Percentiles rank a stretch among this genome's conserved stretches.
phyloP scores from a whole-genome alignment of 2,113 vertebrate species.

The Burhinus oedicnemus region DNA sequence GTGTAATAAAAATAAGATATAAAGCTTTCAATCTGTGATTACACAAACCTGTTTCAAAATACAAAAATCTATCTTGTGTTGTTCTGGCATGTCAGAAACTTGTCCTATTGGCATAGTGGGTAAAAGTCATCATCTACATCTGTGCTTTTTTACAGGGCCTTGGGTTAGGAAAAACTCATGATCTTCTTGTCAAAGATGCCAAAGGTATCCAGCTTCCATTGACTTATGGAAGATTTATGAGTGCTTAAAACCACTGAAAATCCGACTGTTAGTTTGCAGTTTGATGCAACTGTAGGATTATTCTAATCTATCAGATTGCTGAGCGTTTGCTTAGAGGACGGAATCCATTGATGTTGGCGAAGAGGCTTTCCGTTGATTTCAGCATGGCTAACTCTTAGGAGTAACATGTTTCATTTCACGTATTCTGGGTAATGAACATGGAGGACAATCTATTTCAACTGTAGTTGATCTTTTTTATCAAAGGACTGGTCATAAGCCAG shows the following conservation, averaged over 20 bases:
- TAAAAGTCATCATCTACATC: accelerated
- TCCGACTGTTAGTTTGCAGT: background rate
- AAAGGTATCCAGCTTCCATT: background rate
- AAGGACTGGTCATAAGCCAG: background rate
- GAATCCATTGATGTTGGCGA: background rate
- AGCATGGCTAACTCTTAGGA: background rate
- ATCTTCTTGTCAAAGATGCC: background rate
- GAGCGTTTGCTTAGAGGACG: background rate
- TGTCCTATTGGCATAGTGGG: background rate
- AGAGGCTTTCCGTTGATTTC: background rate
- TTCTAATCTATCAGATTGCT: background rate
- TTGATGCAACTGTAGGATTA: background rate
- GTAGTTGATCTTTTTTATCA: background rate
- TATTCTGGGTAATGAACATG: background rate
- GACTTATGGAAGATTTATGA: background rate
- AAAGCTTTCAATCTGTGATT: constrained; percentile 17
- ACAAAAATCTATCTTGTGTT: background rate
- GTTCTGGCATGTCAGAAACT: background rate
- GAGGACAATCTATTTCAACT: background rate
- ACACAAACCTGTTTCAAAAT: background rate
- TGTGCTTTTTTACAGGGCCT: background rate
- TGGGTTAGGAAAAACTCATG: background rate
- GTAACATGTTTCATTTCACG: background rate
- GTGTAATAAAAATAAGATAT: background rate
- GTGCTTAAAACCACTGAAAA: background rate